Evolutionary conservation across 2,113 vertebrate species (phyloP).

Genomic region (Channa maculata): DNA sequence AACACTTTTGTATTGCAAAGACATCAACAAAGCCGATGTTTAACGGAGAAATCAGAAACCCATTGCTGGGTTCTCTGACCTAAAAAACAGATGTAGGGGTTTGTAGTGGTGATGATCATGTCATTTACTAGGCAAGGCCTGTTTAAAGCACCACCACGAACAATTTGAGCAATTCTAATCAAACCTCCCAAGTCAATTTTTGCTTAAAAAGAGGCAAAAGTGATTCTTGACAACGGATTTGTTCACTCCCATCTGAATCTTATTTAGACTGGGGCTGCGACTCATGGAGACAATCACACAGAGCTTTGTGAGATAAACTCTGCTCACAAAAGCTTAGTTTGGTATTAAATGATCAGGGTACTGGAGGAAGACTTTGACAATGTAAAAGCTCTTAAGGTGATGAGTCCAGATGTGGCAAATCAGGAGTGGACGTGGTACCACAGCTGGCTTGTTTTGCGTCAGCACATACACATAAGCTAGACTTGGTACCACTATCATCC

Average conservation of each 20-base stretch:
- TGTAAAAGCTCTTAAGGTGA: slow-evolving; percentile 56
- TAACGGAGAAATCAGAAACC: not conserved
- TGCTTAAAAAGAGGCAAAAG: slow-evolving; percentile 44
- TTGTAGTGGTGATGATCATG: slow-evolving; percentile 5
- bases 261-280: slow-evolving; percentile 42
- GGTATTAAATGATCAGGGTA: slow-evolving; percentile 58
- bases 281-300: slow-evolving; percentile 71
- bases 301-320: slow-evolving; percentile 68
- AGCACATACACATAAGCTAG: not conserved
- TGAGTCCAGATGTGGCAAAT: slow-evolving; percentile 70
- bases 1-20: too few species aligned
- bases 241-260: slow-evolving; percentile 65
- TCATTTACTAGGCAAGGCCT: slow-evolving; percentile 26
- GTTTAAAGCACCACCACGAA: slow-evolving; percentile 29
- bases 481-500: not conserved
- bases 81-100: not conserved
- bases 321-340: slow-evolving; percentile 62
- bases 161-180: slow-evolving; percentile 42
- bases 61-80: slow-evolving; percentile 15
- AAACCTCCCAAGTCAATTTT: slow-evolving; percentile 29
- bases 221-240: slow-evolving; percentile 45
- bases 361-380: slow-evolving; percentile 61
- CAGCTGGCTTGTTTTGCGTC: slow-evolving; percentile 54
- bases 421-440: slow-evolving; percentile 40
- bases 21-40: not conserved